Evolutionary conservation across 1,140 invertebrate species (phyloP), one percentile per base, ranked within the genome.

Genomic region (Branchinecta lindahli): DNA sequence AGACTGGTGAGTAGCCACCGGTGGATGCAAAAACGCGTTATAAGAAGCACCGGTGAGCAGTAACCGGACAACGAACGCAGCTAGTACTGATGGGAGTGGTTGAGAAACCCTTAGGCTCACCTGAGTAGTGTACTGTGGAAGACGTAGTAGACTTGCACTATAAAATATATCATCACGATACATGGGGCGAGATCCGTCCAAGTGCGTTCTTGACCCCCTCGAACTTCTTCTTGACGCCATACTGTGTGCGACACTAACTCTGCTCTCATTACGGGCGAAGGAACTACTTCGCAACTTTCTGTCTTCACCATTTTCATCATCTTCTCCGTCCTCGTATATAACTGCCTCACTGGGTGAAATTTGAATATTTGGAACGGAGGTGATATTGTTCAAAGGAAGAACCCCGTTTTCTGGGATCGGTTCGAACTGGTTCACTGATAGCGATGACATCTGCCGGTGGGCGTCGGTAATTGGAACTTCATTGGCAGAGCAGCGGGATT

Each of bases 81-180:
- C n/a, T n/a, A n/a, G n/a, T n/a, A n/a, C n/a, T n/a, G n/a, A n/a
- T n/a, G n/a, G n/a, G n/a, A 33, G 33, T 33, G 33, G 33, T 33
- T 33, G 33, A 33, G 5, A 33, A 33, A 3, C 33, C 33, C 33
- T 61, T 61, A 12, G 18, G 52, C 75, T 74, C 78, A 85, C 83
- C 74, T 87, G 85, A 6, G 89, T 90, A 67, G 85, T 86, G 74
- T 91, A 93, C 75, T 92, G 88, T 0, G 90, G 88, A 68, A 94
- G 80, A 74, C 89, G 83, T 33, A 84, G 84, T 69, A 93, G 80
- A 70, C 88, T 92, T 0, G 87, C 90, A n/a, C 85, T 85, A 74
- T 92, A 93, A 83, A 93, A 94, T 70, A 92, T 91, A 75, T 94
- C 92, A 75, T 93, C 89, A 72, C 90, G 82, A 77, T 92, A 91